Percentiles rank a stretch among this genome's conserved stretches.
Conservation (phyloP, 2,888 invertebrate species). For the Drosophila rellima region DNA sequence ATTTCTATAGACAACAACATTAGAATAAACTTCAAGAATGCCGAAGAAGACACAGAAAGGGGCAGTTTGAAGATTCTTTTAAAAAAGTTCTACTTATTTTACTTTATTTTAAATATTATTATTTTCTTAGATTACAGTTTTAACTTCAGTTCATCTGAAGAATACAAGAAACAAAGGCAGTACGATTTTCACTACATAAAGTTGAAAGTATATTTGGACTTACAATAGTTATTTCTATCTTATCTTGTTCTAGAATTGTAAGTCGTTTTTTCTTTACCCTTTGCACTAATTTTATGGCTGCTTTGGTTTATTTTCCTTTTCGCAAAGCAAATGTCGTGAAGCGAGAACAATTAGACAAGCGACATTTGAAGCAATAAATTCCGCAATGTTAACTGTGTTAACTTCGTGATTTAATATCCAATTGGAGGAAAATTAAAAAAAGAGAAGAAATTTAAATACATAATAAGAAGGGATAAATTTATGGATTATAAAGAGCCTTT, state of each 20-base stretch:
- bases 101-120: not conserved
- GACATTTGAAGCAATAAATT: constrained; percentile 15
- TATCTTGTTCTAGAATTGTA: not conserved
- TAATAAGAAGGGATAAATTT: not conserved
- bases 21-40: not conserved
- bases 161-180: no score
- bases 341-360: constrained; percentile 9
- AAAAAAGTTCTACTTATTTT: not conserved
- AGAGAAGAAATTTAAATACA: not conserved
- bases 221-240: not conserved
- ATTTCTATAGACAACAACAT: constrained; percentile 31
- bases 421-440: constrained; percentile 1
- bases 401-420: constrained; percentile 8
- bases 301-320: constrained; percentile 15
- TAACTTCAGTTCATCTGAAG: no score
- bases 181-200: not conserved
- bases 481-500: no score
- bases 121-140: no score
- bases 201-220: not conserved
- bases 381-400: constrained; percentile 21
- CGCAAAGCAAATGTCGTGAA: constrained; percentile 5
- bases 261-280: not conserved
- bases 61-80: not conserved
- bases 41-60: not conserved
- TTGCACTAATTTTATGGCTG: constrained; percentile 14